A percentile compares a stretch with the other conserved stretches of the same genome.
Conservation (phyloP, 2,797 vertebrate species). For the Coregonus sp. region DNA sequence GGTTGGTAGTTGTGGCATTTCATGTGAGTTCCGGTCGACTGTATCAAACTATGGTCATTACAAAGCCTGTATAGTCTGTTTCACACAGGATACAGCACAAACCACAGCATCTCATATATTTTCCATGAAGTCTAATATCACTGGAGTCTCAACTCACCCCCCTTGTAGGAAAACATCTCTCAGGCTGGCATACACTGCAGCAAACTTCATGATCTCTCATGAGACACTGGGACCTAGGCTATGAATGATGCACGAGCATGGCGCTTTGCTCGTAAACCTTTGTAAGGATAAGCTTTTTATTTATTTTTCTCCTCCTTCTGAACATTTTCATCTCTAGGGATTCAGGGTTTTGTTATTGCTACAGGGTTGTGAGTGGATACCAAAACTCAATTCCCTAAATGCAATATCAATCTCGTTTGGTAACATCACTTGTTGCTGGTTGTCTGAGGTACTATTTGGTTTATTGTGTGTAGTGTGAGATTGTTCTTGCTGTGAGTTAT, state of each 20-base stretch:
- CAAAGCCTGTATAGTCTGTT: conserved; percentile 6
- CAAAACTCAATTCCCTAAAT: background rate
- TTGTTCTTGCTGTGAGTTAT: background rate
- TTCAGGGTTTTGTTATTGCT: background rate
- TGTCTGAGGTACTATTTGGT: background rate
- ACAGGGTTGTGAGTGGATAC: background rate
- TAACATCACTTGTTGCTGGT: background rate
- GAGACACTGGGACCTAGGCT: conserved; percentile 4
- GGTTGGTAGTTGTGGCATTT: background rate
- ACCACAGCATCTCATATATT: conserved; percentile 20
- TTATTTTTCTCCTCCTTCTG: too few species aligned
- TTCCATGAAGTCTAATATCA: conserved; percentile 31
- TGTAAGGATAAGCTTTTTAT: background rate
- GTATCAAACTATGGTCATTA: background rate
- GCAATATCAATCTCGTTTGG: background rate
- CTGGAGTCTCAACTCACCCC: conserved; percentile 7
- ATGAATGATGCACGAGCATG: conserved; percentile 39
- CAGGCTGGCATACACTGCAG: background rate
- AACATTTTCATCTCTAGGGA: too few species aligned
- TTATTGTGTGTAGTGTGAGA: background rate
- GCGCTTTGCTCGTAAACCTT: conserved; percentile 18
- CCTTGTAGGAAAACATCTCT: conserved; percentile 1
- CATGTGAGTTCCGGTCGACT: background rate
- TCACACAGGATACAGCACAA: background rate
- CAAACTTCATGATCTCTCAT: background rate